A percentile compares a stretch with the other conserved stretches of the same genome.
These are phyloP conservation scores for Leptinotarsa juncta DNA, from an alignment of 2,888 invertebrate species.

Conservation along the genomic window DNA sequence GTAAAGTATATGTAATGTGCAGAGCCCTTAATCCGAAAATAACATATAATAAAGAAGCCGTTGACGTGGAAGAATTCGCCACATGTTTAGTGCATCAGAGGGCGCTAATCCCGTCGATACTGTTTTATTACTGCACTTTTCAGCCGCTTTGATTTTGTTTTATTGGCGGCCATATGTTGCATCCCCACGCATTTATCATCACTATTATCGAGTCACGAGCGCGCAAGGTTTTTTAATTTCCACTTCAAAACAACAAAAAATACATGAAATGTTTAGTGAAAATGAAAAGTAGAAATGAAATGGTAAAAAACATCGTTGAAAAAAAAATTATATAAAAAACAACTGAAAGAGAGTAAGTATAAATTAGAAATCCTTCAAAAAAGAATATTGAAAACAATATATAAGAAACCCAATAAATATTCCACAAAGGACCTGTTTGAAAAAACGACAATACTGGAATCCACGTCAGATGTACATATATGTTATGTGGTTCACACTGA, in stretches of 20 bases:
- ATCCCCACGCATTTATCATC: conserved; percentile 34
- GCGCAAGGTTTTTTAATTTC: not conserved
- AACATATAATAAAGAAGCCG: conserved; percentile 58
- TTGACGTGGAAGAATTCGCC: conserved; percentile 62
- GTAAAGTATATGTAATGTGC: conserved; percentile 49
- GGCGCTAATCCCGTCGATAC: conserved; percentile 54
- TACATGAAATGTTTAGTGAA: not conserved
- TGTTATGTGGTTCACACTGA: no score
- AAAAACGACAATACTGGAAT: no score
- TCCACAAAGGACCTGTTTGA: no score
- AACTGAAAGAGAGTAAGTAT: no score
- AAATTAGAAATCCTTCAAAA: no score
- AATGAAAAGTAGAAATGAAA: not conserved
- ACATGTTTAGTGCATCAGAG: conserved; percentile 58
- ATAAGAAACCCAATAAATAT: no score
- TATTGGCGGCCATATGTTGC: conserved; percentile 61
- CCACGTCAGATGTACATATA: no score
- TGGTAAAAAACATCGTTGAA: no score
- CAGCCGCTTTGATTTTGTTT: conserved; percentile 59
- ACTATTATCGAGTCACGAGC: conserved; percentile 6
- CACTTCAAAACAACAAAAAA: no score
- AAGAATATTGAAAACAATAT: no score
- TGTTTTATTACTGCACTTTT: conserved; percentile 46
- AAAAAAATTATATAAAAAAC: no score
- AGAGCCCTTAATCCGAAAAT: conserved; percentile 53